phyloP scores from a whole-genome alignment of 2,797 vertebrate species.

The Lophius americanus region DNA sequence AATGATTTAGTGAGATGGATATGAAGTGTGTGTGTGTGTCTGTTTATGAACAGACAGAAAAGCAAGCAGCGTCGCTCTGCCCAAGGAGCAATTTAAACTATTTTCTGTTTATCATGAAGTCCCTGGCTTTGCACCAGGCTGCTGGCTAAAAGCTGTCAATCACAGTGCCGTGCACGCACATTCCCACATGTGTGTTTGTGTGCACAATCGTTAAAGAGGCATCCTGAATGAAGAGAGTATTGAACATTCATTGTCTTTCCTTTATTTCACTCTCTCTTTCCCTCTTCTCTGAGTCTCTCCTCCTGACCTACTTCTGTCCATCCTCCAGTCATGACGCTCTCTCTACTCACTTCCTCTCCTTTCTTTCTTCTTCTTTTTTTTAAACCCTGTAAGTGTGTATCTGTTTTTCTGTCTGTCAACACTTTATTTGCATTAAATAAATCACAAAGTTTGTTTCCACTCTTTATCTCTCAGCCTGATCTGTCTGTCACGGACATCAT shows the following conservation, averaged over 20 bases:
- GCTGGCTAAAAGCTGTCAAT: slow-evolving; percentile 72
- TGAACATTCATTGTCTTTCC: slow-evolving; percentile 29
- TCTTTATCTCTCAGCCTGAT: slow-evolving; percentile 24
- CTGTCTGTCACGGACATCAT: slow-evolving; percentile 12
- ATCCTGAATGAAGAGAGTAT: slow-evolving; percentile 8
- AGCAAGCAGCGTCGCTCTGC: slow-evolving; percentile 53
- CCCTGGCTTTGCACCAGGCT: slow-evolving; percentile 64
- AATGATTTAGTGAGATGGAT: not conserved
- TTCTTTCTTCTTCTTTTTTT: slow-evolving; percentile 25
- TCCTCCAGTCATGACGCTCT: slow-evolving; percentile 57
- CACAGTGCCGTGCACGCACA: slow-evolving; percentile 55
- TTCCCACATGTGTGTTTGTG: not conserved
- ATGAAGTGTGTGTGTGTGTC: slow-evolving; percentile 29
- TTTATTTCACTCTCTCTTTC: slow-evolving; percentile 44
- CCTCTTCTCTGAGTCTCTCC: slow-evolving; percentile 50
- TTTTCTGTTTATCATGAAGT: slow-evolving; percentile 74
- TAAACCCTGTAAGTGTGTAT: slow-evolving; percentile 46
- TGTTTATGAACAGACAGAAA: slow-evolving; percentile 44
- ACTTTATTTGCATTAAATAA: slow-evolving; percentile 28
- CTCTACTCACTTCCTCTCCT: slow-evolving; percentile 23
- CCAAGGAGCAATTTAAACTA: slow-evolving; percentile 71
- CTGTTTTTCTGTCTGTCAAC: slow-evolving; percentile 45
- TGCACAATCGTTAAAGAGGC: slow-evolving; percentile 8
- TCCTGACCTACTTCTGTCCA: slow-evolving; percentile 82
- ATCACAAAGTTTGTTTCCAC: slow-evolving; percentile 55